These are phyloP conservation scores for Taeniopygia guttata DNA, from an alignment of 2,797 vertebrate genomes.

Conservation along the genomic window DNA sequence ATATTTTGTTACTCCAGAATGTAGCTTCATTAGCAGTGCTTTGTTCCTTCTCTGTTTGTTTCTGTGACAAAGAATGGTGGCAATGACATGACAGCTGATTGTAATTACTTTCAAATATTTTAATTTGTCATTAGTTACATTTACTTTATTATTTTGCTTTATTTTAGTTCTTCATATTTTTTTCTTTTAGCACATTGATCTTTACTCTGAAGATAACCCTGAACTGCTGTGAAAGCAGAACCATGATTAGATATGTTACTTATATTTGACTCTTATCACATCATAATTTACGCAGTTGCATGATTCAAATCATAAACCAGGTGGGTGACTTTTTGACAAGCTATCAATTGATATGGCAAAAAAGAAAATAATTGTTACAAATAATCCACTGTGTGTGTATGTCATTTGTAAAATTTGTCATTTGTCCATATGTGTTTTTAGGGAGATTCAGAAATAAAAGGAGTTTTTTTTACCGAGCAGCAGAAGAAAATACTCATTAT, in stretches of 20 bases:
- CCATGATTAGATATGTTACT: constrained; percentile 72
- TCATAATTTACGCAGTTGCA: constrained; percentile 74
- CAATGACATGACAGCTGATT: constrained; percentile 7
- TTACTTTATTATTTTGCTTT: constrained; percentile 74
- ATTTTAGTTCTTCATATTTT: constrained; percentile 76
- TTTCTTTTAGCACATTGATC: constrained; percentile 78
- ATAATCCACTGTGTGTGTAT: neutral
- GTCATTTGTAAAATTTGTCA: constrained; percentile 20
- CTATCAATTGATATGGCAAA: constrained; percentile 32
- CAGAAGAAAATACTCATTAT: neutral
- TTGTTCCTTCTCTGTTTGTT: constrained; percentile 31
- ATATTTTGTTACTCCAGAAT: constrained; percentile 11
- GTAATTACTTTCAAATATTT: constrained; percentile 31
- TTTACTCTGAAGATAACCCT: constrained; percentile 75
- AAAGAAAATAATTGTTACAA: neutral
- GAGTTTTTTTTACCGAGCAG: neutral
- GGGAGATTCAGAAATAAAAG: neutral
- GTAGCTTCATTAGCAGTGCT: constrained; percentile 34
- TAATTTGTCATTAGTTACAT: constrained; percentile 55
- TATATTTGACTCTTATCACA: constrained; percentile 71
- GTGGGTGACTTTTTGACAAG: constrained; percentile 76
- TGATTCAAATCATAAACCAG: constrained; percentile 74
- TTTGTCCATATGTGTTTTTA: neutral
- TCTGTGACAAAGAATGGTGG: constrained; percentile 28
- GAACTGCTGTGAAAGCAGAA: constrained; percentile 70